Conservation (phyloP, 2,113 vertebrate genomes). For the Sinocyclocheilus anophthalmus region DNA sequence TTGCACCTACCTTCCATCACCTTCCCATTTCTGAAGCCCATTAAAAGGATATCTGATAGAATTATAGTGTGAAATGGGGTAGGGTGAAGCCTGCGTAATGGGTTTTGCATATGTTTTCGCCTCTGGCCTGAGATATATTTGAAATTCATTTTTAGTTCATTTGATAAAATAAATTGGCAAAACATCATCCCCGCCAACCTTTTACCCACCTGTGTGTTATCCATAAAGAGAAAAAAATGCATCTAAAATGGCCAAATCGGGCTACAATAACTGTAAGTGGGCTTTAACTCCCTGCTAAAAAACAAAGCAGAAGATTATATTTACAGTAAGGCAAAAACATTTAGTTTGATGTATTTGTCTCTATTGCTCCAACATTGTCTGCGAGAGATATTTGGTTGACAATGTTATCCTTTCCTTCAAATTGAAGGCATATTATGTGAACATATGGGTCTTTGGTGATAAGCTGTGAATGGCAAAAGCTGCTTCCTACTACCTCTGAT, state of each 20-base stretch:
- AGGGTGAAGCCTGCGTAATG: constrained; percentile 44
- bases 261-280: constrained; percentile 1
- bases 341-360: constrained; percentile 30
- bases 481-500: constrained; percentile 49
- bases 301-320: constrained; percentile 14
- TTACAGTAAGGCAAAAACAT: constrained; percentile 29
- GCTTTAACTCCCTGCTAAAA: neutral
- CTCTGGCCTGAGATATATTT: constrained; percentile 52
- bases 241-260: neutral
- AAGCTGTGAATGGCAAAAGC: constrained; percentile 46
- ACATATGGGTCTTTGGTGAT: constrained; percentile 58
- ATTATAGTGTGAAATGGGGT: constrained; percentile 61
- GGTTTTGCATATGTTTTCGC: constrained; percentile 53
- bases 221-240: neutral
- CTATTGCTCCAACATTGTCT: constrained; percentile 38
- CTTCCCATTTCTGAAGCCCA: constrained; percentile 47
- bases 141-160: constrained; percentile 57
- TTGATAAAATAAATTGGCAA: constrained; percentile 60
- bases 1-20: constrained; percentile 46
- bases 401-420: constrained; percentile 51
- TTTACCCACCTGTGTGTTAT: constrained; percentile 44
- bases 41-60: constrained; percentile 56
- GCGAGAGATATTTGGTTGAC: constrained; percentile 42
- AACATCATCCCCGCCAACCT: constrained; percentile 49
- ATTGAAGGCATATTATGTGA: constrained; percentile 47